A percentile compares a stretch with the other conserved stretches of the same genome.
These are phyloP conservation scores for Drosophila auraria DNA, from an alignment of 1,140 invertebrate species.

Conservation along the genomic window DNA sequence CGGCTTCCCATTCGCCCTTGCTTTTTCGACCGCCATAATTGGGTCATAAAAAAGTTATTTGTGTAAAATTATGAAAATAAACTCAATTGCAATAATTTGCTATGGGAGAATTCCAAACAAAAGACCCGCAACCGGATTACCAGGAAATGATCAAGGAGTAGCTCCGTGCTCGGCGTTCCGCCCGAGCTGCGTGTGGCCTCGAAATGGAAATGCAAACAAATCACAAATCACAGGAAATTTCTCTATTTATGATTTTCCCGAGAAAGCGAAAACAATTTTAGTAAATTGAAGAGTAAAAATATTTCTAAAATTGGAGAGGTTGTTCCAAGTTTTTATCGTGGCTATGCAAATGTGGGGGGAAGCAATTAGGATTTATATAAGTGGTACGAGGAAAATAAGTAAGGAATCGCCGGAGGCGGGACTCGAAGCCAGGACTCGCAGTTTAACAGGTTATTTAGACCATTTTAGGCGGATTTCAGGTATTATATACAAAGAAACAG, in stretches of 20 bases:
- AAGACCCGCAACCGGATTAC: constrained; percentile 50
- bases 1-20: neutral
- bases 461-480: too few species aligned
- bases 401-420: neutral
- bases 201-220: constrained; percentile 21
- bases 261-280: constrained; percentile 25
- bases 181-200: constrained; percentile 32
- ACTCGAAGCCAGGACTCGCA: neutral
- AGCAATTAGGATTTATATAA: neutral
- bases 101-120: constrained; percentile 45
- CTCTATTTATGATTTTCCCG: constrained; percentile 26
- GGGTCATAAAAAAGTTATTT: constrained; percentile 81
- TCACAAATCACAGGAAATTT: constrained; percentile 23
- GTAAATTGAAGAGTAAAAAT: constrained; percentile 2
- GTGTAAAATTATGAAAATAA: constrained; percentile 81
- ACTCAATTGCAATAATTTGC: constrained; percentile 80
- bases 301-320: constrained; percentile 1
- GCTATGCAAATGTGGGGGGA: neutral
- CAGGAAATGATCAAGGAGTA: constrained; percentile 54
- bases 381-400: neutral
- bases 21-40: constrained; percentile 48
- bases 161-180: neutral
- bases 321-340: neutral
- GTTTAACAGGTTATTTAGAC: too few species aligned
- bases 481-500: too few species aligned